Evolutionary conservation across 2,888 invertebrate genomes (phyloP).

Genomic region (Ophioninae sp.): DNA sequence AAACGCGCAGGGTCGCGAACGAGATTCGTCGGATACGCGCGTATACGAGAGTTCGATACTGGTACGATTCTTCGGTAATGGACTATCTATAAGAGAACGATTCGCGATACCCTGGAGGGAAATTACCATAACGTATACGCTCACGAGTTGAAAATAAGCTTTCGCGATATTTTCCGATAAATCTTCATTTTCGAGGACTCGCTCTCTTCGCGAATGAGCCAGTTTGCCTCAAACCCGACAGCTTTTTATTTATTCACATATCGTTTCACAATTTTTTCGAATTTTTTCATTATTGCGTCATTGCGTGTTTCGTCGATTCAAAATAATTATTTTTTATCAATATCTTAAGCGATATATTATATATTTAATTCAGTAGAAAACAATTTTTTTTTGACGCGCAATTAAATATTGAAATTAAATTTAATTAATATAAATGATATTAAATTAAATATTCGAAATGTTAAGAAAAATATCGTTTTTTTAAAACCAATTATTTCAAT

Average conservation of each 20-base stretch:
- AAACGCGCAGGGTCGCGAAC: conserved; percentile 21
- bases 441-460: background rate
- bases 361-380: no score
- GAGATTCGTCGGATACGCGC: conserved; percentile 10
- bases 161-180: conserved; percentile 76
- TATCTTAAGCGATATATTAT: background rate
- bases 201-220: background rate
- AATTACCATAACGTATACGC: conserved; percentile 35
- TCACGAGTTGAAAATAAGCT: conserved; percentile 61
- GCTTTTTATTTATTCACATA: background rate
- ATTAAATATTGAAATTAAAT: no score
- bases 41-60: conserved; percentile 25
- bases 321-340: background rate
- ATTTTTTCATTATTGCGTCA: background rate
- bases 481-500: background rate
- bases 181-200: conserved; percentile 73
- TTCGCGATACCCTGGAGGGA: conserved; percentile 40
- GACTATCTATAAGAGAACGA: conserved; percentile 55
- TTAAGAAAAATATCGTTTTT: background rate
- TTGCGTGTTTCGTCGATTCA: background rate
- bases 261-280: background rate
- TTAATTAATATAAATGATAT: no score
- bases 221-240: background rate
- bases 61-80: conserved; percentile 44
- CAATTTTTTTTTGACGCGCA: no score